Evolutionary conservation across 2,113 vertebrate species (phyloP), one percentile per base, ranked within the genome.

Genomic region (Chaetops frenatus): DNA sequence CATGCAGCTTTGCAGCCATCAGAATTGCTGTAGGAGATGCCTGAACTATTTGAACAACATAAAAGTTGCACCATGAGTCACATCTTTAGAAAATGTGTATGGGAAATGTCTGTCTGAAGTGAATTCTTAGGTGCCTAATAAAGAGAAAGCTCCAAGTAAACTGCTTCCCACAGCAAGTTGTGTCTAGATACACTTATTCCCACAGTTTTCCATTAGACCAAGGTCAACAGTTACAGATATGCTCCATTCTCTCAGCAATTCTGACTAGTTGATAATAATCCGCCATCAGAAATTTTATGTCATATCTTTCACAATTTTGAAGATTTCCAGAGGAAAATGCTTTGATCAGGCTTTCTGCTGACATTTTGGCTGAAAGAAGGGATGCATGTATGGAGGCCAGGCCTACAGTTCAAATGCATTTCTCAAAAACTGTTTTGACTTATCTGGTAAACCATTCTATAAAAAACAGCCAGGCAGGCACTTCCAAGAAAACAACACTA

Each of bases 331-430:
- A 57, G 20, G 3, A 57, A 65, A 15, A 38, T 7, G 36, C 45
- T 92, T 90, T 69, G 44, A 77, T 69, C 23, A 57, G 29, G 16
- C 25, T 50, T 70, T 22, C 31, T 10, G 18, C 53, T 88, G 35
- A 18, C 24, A 44, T 29, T 64, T 56, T 15, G 36, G 19, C 29
- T 10, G 16, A 47, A 69, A 74, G 31, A 47, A 19, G 2, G 31
- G 9, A 80, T 25, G 28, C 20, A 7, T 1, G 5, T 25, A 12
- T 1, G 5, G 61, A 78, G 33, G 16, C 38, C 70, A 1, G 3
- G 70, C 61, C 45, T 20, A 23, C 20, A 27, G 44, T 27, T 81
- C 60, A 44, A 94, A 22, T 7, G 15, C n/a, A 29, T 57, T 76
- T 65, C 27, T 22, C 40, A 40, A 27, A 48, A 65, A 48, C 10